Percentiles rank a stretch among this genome's conserved stretches.
Conservation (phyloP, 2,113 vertebrate species). For the Pterophyllum scalare region DNA sequence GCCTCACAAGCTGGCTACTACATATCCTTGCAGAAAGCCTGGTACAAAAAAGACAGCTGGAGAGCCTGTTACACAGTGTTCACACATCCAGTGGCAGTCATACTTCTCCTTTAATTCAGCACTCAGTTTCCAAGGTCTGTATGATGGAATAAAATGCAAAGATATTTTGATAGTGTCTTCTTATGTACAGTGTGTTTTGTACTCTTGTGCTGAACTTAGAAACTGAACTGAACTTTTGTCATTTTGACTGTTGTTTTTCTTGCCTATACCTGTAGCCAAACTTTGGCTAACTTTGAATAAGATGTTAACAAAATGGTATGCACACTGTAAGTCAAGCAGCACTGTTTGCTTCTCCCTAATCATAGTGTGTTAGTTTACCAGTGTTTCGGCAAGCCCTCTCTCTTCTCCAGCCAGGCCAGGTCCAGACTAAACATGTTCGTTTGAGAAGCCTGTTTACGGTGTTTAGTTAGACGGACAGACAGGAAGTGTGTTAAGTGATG, state of each 20-base stretch:
- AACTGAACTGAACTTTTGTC: not conserved
- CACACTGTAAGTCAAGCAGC: not conserved
- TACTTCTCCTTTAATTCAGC: not conserved
- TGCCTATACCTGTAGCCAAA: constrained; percentile 39
- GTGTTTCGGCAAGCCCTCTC: constrained; percentile 16
- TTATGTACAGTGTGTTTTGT: not conserved
- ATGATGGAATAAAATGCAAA: not conserved
- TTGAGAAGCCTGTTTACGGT: constrained; percentile 58
- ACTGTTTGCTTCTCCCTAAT: constrained; percentile 14
- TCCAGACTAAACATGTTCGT: constrained; percentile 67
- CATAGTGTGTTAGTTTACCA: constrained; percentile 19
- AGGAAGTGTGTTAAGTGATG: constrained; percentile 64
- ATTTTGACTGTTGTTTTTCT: constrained; percentile 3
- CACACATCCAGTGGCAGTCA: not conserved
- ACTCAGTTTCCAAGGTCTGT: not conserved
- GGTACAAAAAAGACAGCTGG: not conserved
- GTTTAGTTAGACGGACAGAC: constrained; percentile 60
- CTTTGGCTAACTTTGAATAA: constrained; percentile 33
- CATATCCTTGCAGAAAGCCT: not conserved
- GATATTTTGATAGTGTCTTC: not conserved
- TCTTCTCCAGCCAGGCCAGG: constrained; percentile 35
- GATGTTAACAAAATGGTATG: constrained; percentile 15
- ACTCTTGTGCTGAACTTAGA: not conserved
- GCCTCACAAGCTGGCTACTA: not conserved
- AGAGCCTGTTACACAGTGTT: not conserved